Evolutionary conservation across 2,797 vertebrate genomes (phyloP).

Genomic region (Euphonia xanthogaster): DNA sequence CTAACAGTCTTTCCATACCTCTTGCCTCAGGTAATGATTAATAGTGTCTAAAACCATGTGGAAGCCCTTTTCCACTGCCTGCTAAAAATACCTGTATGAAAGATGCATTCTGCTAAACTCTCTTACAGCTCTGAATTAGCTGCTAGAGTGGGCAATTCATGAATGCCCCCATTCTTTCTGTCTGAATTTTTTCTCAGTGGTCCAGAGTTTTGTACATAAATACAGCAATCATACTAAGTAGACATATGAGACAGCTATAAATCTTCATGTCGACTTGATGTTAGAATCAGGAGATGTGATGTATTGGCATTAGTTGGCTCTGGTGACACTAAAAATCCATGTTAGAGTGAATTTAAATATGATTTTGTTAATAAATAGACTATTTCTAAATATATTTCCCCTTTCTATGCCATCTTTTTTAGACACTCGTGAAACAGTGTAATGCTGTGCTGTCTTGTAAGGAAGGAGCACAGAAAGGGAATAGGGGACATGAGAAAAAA

Average conservation of each 20-base stretch:
- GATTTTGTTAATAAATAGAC: neutral
- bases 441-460: neutral
- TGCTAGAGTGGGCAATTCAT: neutral
- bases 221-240: neutral
- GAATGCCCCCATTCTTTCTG: rapidly evolving
- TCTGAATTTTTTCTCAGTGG: neutral
- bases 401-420: neutral
- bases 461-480: neutral
- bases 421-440: neutral
- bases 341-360: neutral
- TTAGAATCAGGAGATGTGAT: neutral
- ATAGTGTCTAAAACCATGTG: rapidly evolving
- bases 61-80: neutral
- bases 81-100: neutral
- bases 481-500: neutral
- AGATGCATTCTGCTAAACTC: rapidly evolving
- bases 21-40: neutral
- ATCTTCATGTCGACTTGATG: neutral
- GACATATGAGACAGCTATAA: neutral
- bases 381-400: neutral
- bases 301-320: neutral
- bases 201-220: neutral
- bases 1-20: neutral
- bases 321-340: neutral
- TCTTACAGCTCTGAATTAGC: neutral